phyloP scores from a whole-genome alignment of 2,888 invertebrate genomes.

The Drosophila parthenogenetica region DNA sequence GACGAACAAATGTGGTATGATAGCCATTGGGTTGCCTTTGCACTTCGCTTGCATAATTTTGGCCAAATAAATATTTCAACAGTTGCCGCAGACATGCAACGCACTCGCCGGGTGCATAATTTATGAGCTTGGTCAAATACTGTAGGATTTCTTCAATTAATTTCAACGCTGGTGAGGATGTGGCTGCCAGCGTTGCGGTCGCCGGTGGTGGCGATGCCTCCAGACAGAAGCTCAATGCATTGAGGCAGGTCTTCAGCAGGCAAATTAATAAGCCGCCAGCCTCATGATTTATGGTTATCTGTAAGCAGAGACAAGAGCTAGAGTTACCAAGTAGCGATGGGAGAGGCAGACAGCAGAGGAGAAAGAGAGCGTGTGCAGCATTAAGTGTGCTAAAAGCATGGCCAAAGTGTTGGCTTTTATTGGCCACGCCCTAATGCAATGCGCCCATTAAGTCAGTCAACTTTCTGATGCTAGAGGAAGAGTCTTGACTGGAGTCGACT shows the following conservation, averaged over 20 bases:
- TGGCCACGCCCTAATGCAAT: slow-evolving; percentile 62
- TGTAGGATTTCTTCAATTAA: slow-evolving; percentile 90
- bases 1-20: slow-evolving; percentile 60
- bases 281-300: slow-evolving; percentile 92
- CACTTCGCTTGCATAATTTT: slow-evolving; percentile 87
- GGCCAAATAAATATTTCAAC: slow-evolving; percentile 89
- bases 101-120: slow-evolving; percentile 89
- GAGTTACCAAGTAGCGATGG: slow-evolving; percentile 22
- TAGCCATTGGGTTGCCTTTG: slow-evolving; percentile 54
- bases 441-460: slow-evolving; percentile 61
- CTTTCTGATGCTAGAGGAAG: slow-evolving; percentile 28
- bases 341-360: background rate
- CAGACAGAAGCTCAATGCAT: slow-evolving; percentile 82
- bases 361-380: background rate
- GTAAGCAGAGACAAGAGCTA: slow-evolving; percentile 63
- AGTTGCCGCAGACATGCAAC: slow-evolving; percentile 91
- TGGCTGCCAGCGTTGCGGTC: slow-evolving; percentile 31
- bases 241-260: slow-evolving; percentile 83
- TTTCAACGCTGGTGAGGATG: slow-evolving; percentile 76
- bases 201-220: slow-evolving; percentile 69
- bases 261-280: slow-evolving; percentile 90
- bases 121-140: slow-evolving; percentile 89
- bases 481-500: background rate
- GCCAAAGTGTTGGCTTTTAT: slow-evolving; percentile 22
- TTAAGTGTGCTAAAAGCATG: slow-evolving; percentile 23